Conservation (phyloP, 2,113 vertebrate genomes). For the Egretta garzetta region DNA sequence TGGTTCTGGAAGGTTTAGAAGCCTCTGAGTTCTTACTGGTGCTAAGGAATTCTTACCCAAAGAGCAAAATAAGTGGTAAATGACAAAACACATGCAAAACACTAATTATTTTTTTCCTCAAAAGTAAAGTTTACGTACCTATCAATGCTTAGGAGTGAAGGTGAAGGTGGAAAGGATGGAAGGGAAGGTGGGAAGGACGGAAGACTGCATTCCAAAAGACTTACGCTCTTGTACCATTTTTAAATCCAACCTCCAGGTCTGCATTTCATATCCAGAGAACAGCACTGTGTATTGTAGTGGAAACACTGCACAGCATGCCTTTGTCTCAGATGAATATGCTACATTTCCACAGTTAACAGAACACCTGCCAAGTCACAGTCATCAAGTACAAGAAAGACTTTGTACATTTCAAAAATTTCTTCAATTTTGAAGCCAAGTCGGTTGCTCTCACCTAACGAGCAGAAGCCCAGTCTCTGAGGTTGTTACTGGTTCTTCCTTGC, state of each 20-base stretch:
- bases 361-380: background rate
- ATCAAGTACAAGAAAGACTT: background rate
- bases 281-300: background rate
- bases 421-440: background rate
- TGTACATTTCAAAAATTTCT: background rate
- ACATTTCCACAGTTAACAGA: background rate
- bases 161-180: background rate
- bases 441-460: background rate
- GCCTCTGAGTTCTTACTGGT: background rate
- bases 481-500: background rate
- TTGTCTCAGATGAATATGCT: background rate
- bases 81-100: background rate
- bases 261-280: background rate
- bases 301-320: background rate
- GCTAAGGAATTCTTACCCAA: background rate
- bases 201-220: background rate
- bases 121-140: background rate
- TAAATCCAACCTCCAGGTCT: background rate
- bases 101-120: background rate
- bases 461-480: background rate
- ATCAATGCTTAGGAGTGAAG: background rate
- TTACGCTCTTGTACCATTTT: background rate
- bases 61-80: background rate
- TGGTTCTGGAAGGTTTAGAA: background rate
- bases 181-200: background rate